Evolutionary conservation across 2,888 invertebrate species (phyloP).

Genomic region (Hartigia nigra): DNA sequence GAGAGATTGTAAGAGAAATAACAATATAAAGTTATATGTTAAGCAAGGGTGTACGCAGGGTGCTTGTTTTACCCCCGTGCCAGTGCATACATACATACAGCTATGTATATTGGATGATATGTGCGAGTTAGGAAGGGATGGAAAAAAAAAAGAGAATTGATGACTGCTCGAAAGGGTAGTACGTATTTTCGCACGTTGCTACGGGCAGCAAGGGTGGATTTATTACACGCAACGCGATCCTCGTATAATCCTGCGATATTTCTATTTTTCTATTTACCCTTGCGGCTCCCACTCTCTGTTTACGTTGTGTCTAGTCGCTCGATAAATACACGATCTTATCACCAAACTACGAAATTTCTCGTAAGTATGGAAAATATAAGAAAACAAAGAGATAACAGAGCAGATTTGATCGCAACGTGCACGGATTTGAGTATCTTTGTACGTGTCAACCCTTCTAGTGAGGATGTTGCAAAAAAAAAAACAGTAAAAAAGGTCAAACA

Average conservation of each 20-base stretch:
- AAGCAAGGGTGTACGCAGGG: not conserved
- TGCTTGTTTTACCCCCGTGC: too few species aligned
- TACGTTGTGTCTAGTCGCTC: not conserved
- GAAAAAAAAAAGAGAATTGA: constrained; percentile 13
- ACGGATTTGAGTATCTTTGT: not conserved
- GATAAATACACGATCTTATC: not conserved
- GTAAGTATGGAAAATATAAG: not conserved
- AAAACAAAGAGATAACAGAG: not conserved
- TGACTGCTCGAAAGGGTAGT: constrained; percentile 12
- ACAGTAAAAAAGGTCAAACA: not conserved
- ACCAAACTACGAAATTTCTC: not conserved
- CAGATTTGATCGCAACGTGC: not conserved
- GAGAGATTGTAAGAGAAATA: not conserved
- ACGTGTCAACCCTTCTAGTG: not conserved
- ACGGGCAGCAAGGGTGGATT: constrained; percentile 15
- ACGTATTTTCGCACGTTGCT: not conserved
- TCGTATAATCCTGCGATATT: constrained; percentile 28
- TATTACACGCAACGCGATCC: constrained; percentile 33
- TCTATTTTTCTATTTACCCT: constrained; percentile 35
- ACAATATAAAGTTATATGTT: not conserved
- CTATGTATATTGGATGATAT: not conserved
- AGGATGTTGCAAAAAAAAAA: not conserved
- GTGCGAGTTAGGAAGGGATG: constrained; percentile 2
- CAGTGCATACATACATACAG: not conserved
- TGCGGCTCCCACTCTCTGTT: constrained; percentile 9